phyloP scores from a whole-genome alignment of 2,113 vertebrate species.

The Gadus chalcogrammus region DNA sequence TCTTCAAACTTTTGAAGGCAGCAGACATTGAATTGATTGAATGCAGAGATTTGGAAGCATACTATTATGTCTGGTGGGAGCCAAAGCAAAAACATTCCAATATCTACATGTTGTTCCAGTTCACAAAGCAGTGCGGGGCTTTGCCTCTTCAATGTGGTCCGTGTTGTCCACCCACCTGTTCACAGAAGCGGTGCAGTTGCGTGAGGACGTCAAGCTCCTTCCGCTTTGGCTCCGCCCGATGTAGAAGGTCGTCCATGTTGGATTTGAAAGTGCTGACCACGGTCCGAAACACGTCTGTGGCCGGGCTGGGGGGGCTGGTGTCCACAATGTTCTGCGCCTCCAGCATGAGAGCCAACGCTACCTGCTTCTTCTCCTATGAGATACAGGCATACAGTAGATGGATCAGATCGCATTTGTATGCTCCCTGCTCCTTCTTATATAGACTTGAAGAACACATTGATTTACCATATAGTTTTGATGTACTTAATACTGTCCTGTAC shows the following conservation, averaged over 20 bases:
- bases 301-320: conserved; percentile 40
- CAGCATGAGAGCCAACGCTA: conserved; percentile 69
- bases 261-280: conserved; percentile 76
- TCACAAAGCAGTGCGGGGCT: no score
- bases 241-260: conserved; percentile 77
- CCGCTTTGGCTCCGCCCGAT: conserved; percentile 73
- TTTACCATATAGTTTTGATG: no score
- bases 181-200: conserved; percentile 75
- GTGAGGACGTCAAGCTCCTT: conserved; percentile 72
- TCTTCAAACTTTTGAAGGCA: no score
- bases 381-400: background rate
- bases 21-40: no score
- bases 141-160: no score
- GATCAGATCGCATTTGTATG: background rate
- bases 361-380: conserved; percentile 77
- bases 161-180: conserved; percentile 73
- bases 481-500: no score
- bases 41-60: no score
- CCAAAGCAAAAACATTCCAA: background rate
- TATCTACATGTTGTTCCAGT: background rate
- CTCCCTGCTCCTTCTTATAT: no score
- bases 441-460: no score
- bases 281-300: conserved; percentile 69
- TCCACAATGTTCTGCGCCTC: conserved; percentile 67
- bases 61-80: background rate